Evolutionary conservation across 2,888 invertebrate genomes (phyloP).

Genomic region (Drosophila greeni): DNA sequence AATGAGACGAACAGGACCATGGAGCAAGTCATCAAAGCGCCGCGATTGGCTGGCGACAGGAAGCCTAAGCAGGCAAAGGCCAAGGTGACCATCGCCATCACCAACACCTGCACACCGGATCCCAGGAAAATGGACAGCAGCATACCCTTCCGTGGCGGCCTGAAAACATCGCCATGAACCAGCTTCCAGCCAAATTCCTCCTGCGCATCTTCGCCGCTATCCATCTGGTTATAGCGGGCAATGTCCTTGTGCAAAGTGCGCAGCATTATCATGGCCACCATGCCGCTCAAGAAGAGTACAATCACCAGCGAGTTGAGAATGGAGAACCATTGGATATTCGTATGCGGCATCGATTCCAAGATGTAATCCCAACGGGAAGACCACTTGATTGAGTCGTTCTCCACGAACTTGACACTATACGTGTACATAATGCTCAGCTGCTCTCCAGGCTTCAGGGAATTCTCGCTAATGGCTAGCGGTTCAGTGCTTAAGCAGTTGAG

Average conservation of each 20-base stretch:
- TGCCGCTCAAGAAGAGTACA: conserved; percentile 96
- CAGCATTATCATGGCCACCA: conserved; percentile 99
- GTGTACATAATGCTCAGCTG: conserved; percentile 87
- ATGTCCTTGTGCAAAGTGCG: conserved; percentile 98
- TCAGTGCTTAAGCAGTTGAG: conserved; percentile 81
- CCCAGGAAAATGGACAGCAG: conserved; percentile 96
- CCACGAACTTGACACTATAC: conserved; percentile 90
- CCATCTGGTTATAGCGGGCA: conserved; percentile 98
- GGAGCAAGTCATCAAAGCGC: conserved; percentile 98
- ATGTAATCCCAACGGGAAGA: conserved; percentile 99
- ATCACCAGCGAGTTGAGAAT: conserved; percentile 98
- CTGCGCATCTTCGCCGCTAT: conserved; percentile 92
- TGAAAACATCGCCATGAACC: conserved; percentile 98
- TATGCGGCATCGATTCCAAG: conserved; percentile 97
- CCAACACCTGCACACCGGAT: conserved; percentile 95
- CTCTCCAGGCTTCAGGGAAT: conserved; percentile 79
- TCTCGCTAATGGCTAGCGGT: conserved; percentile 86
- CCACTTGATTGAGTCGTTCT: conserved; percentile 94
- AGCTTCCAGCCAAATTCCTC: conserved; percentile 95
- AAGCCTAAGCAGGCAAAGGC: conserved; percentile 99
- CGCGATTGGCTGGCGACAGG: conserved; percentile 98
- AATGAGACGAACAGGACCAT: conserved; percentile 97
- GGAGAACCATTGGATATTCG: conserved; percentile 99
- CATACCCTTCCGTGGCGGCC: conserved; percentile 98
- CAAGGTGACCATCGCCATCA: conserved; percentile 96